Base-by-base conservation (phyloP, 2,888 invertebrate genomes). In the Xestia rhomboidea region DNA sequence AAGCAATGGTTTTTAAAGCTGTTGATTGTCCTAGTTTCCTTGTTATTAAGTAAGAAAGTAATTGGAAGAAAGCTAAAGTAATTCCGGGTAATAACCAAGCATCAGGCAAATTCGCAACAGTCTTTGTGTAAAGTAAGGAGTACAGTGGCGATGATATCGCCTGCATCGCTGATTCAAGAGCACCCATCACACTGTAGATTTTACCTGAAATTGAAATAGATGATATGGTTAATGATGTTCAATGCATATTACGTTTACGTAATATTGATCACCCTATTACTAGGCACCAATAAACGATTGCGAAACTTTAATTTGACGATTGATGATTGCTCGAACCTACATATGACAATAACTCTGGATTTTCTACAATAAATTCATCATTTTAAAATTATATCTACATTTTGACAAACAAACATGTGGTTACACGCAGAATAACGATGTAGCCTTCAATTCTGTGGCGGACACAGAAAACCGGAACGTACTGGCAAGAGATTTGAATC, bases 121-220 rank as follows among this genome's bases (percentile, higher is more conserved):
- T 97, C 79, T 91, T 94, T 73, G 93, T 93, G 82, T 97, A 97
- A 2, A 97, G 89, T n/a, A 95, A 85, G 3, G 96, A 96, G 79
- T 95, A 96, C 0, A 96, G 85, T 0, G 97, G 97, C 0, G 95
- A 95, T 0, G 96, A 93, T 41, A 96, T 79, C 0, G 94, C 95
- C 79, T 96, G 96, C 11, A 94, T 94, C 2, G 96, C 96, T n/a
- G 96, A 96, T 87, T 97, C 96, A 27, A 97, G 80, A 3, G 96
- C 96, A 0, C 96, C 96, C 62, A 96, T 84, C 8, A 97, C 95
- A 82, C 96, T 96, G 93, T 96, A 97, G 78, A 97, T 96, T 94
- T 97, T 97, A 89, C 97, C 97, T 97, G 94, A 11, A 92, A 88
- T 66, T 34, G 4, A 74, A 76, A 69, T 30, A 49, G 49, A 21